Conservation (phyloP, 2,888 invertebrate genomes). For the Cephus nigrinus region DNA sequence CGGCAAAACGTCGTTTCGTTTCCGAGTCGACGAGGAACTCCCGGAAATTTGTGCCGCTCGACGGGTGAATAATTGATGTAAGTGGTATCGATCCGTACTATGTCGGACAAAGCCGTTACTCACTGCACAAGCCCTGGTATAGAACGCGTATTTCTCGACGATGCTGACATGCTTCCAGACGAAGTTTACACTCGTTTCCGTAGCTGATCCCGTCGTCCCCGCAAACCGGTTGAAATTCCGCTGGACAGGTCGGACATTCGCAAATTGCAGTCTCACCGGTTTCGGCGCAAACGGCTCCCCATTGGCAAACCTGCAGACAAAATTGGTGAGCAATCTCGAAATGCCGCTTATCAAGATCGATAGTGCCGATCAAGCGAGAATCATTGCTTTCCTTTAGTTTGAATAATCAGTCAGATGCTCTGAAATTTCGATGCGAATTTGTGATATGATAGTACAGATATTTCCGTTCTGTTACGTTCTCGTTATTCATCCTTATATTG, state of each 20-base stretch:
- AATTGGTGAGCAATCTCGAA: too few species aligned
- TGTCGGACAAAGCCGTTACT: conserved; percentile 65
- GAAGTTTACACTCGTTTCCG: conserved; percentile 85
- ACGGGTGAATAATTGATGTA: too few species aligned
- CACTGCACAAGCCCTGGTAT: conserved; percentile 88
- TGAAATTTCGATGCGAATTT: too few species aligned
- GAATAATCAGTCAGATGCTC: too few species aligned
- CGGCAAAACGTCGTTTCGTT: not conserved
- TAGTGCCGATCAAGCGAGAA: too few species aligned
- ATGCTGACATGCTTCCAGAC: conserved; percentile 82
- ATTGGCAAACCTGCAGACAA: conserved; percentile 75
- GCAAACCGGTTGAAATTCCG: conserved; percentile 87
- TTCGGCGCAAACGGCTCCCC: conserved; percentile 81
- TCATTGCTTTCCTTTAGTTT: too few species aligned
- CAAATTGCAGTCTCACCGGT: conserved; percentile 78
- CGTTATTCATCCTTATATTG: too few species aligned
- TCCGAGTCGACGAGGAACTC: not conserved
- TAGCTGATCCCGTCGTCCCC: conserved; percentile 86
- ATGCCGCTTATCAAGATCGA: too few species aligned
- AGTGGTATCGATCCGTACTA: too few species aligned
- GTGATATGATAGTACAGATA: too few species aligned
- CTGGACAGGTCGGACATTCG: conserved; percentile 85
- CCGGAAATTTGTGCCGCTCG: not conserved
- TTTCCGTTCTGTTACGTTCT: too few species aligned
- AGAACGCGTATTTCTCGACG: conserved; percentile 79